A percentile compares a stretch with the other conserved stretches of the same genome.
Evolutionary conservation across 2,888 invertebrate species (phyloP).

Genomic region (Hydrotaea cyrtoneurina): DNA sequence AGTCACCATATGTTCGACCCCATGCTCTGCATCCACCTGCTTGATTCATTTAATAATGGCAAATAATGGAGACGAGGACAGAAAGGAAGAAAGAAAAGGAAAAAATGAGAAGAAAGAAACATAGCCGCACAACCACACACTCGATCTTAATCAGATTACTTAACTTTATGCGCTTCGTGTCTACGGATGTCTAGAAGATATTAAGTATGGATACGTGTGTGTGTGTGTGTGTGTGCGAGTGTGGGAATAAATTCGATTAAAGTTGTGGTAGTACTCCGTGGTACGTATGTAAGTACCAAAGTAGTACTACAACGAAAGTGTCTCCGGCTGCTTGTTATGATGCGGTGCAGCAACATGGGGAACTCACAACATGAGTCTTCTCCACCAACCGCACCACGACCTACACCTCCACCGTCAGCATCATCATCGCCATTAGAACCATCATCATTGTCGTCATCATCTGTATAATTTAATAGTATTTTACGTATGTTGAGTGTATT

Average conservation of each 20-base stretch:
- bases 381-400: neutral
- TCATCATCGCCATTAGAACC: neutral
- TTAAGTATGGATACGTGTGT: slow-evolving; percentile 64
- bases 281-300: too few relatives aligned
- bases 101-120: slow-evolving; percentile 28
- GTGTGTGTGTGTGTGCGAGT: slow-evolving; percentile 46
- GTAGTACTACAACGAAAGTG: slow-evolving; percentile 18
- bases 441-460: slow-evolving; percentile 44
- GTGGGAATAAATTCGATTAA: slow-evolving; percentile 77
- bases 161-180: slow-evolving; percentile 75
- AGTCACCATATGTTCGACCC: slow-evolving; percentile 13
- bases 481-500: slow-evolving; percentile 45
- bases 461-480: slow-evolving; percentile 61
- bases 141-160: slow-evolving; percentile 78
- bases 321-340: slow-evolving; percentile 38
- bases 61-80: neutral
- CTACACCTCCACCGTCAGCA: neutral
- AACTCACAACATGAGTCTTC: slow-evolving; percentile 49
- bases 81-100: slow-evolving; percentile 38
- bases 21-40: slow-evolving; percentile 54
- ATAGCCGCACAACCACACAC: slow-evolving; percentile 58
- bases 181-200: slow-evolving; percentile 75
- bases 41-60: slow-evolving; percentile 63
- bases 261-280: slow-evolving; percentile 70
- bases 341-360: slow-evolving; percentile 34